phyloP scores from a whole-genome alignment of 1,140 invertebrate genomes.

The Argopecten irradians region DNA sequence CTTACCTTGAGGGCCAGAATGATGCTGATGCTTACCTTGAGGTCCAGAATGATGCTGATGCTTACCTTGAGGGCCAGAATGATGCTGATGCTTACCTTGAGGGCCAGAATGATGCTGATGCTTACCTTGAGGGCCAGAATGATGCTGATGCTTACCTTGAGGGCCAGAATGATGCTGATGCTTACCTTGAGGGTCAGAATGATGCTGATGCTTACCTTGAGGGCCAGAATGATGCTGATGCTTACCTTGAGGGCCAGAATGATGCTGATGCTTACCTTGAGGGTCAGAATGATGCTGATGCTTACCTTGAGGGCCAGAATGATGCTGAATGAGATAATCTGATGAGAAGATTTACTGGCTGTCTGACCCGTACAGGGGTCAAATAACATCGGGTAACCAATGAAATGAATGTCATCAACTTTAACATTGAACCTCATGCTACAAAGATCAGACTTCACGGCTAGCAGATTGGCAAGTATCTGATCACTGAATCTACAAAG shows the following conservation, averaged over 20 bases:
- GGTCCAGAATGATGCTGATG: background rate
- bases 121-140: no score
- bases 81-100: slow-evolving; percentile 79
- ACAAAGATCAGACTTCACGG: slow-evolving; percentile 89
- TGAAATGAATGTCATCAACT: slow-evolving; percentile 95
- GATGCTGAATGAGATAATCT: slow-evolving; percentile 90
- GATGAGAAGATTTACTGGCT: slow-evolving; percentile 66
- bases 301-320: slow-evolving; percentile 89
- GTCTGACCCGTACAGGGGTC: slow-evolving; percentile 77
- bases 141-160: no score
- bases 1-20: no score
- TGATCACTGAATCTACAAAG: slow-evolving; percentile 69
- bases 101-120: slow-evolving; percentile 95
- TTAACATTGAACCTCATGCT: slow-evolving; percentile 88
- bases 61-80: background rate
- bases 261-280: no score
- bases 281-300: background rate
- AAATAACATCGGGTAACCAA: slow-evolving; percentile 88
- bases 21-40: background rate
- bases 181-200: no score
- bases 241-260: background rate
- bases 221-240: background rate
- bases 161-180: no score
- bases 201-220: no score
- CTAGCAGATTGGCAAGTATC: slow-evolving; percentile 92